Conservation (phyloP, 2,113 vertebrate species). For the Ginglymostoma cirratum region DNA sequence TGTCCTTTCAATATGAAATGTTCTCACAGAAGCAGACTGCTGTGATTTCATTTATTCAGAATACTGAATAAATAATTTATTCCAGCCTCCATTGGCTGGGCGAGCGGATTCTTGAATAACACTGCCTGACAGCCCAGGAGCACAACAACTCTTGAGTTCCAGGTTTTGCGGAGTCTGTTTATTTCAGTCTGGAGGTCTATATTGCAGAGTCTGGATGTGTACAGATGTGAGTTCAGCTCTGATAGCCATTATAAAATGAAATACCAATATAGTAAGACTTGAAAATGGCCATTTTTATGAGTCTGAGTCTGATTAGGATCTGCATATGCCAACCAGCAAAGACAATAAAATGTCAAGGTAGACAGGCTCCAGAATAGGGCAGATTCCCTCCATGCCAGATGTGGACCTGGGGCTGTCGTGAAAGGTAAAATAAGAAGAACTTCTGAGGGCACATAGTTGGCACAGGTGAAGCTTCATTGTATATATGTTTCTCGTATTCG, state of each 20-base stretch:
- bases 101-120: neutral
- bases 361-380: no score
- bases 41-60: neutral
- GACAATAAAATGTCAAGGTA: neutral
- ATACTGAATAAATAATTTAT: neutral
- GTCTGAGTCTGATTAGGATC: neutral
- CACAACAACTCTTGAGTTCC: neutral
- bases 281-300: neutral
- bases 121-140: neutral
- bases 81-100: neutral
- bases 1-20: neutral
- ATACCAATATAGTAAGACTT: neutral
- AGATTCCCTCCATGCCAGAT: no score
- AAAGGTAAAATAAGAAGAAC: no score
- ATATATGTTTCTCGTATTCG: no score
- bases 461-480: no score
- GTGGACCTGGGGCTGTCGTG: no score
- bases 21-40: neutral
- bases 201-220: neutral
- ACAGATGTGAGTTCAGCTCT: neutral
- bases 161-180: no score
- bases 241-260: neutral
- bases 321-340: neutral
- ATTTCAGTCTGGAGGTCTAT: no score
- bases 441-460: no score